Evolutionary conservation across 35 echinoderm and acorn worm genomes (phyloP).

Genomic region (Amphiura filiformis): DNA sequence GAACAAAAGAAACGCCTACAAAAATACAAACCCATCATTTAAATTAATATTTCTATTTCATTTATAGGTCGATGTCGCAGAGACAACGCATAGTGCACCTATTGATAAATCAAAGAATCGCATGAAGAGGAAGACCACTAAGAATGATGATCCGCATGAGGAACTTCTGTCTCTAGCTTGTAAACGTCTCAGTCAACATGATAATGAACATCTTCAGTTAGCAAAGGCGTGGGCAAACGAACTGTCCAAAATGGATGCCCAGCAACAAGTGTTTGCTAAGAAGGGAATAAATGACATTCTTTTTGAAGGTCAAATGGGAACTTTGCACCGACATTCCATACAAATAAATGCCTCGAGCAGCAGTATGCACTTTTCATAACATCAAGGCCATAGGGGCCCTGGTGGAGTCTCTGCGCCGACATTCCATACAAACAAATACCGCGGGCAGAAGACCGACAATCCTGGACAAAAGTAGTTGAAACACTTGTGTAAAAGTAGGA

Average conservation of each 20-base stretch:
- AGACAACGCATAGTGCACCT: no score
- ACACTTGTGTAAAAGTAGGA: no score
- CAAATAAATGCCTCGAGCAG: conserved; percentile 6
- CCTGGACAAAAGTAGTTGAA: no score
- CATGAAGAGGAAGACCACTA: not conserved
- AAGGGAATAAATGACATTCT: conserved; percentile 24
- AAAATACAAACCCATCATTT: not conserved
- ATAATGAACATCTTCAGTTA: not conserved
- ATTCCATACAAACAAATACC: no score
- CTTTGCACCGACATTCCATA: conserved; percentile 14
- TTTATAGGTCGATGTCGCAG: not conserved
- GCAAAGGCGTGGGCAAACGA: conserved; percentile 31
- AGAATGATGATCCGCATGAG: not conserved
- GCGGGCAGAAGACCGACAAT: no score
- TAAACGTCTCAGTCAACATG: not conserved
- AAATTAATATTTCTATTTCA: not conserved
- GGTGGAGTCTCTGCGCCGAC: no score
- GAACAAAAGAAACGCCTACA: not conserved
- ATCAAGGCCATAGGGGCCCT: no score
- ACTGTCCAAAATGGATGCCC: conserved; percentile 19
- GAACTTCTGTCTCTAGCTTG: not conserved
- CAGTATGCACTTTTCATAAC: no score
- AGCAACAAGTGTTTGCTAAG: conserved; percentile 23
- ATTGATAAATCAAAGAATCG: not conserved
- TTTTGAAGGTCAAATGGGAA: conserved; percentile 21